Base-by-base conservation (phyloP, 2,113 vertebrate genomes). In the Callipepla californica region DNA sequence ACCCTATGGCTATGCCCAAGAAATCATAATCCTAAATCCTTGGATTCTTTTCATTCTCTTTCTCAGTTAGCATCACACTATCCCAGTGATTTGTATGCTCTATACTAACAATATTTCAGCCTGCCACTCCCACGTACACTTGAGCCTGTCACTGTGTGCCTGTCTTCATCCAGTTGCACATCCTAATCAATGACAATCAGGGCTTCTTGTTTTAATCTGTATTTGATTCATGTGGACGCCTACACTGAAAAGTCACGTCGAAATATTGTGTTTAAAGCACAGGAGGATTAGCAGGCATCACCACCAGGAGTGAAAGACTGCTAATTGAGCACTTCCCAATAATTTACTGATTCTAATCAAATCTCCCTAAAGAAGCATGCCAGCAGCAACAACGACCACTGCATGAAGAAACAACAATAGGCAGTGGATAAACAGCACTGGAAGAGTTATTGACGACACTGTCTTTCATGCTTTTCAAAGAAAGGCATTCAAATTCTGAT, bases 301-400 rank as follows among this genome's bases (percentile, higher is more conserved):
- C 62, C 93, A 94, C 61, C 94, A 95, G 91, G 85, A 95, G 95
- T 86, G 96, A 96, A 94, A 94, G 96, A 34, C 91, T 90, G 93
- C 95, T 98, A 97, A 97, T 91, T 97, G 97, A 96, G 93, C 59
- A 40, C 87, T 97, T 97, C 93, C 95, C 96, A 97, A 96, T 97
- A 97, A 96, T 84, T 95, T 87, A 95, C 74, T 94, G 97, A 96
- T 97, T 97, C 92, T 93, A 95, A 97, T 96, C 95, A 94, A 97
- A 93, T 96, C 91, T 96, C 95, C 96, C 90, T n/a, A 14, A 91
- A 97, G 93, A 85, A 92, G 94, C 85, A 85, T 59, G 93, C 68
- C 92, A 95, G 93, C 67, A 58, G 94, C 89, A 93, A 95, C 57
- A 95, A 89, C 96, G 95, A 94, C 69, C 87, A 28, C 2, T 68